Conservation (phyloP, 2,797 vertebrate genomes). For the Leptodactylus fallax region DNA sequence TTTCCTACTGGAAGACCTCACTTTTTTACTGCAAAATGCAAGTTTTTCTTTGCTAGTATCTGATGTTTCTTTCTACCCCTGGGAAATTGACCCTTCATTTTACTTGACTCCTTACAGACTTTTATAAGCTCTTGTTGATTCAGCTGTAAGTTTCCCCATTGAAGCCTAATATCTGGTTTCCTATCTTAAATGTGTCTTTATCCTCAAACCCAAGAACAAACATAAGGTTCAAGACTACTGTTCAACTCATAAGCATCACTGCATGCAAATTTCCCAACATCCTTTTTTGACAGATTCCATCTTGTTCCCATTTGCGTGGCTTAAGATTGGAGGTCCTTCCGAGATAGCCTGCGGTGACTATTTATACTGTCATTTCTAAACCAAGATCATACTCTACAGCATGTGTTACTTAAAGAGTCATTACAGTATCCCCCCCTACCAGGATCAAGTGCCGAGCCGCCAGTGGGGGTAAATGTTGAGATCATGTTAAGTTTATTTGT, state of each 20-base stretch:
- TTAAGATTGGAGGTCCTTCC: not conserved
- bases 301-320: slow-evolving; percentile 26
- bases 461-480: slow-evolving; percentile 17
- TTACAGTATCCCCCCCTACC: slow-evolving; percentile 31
- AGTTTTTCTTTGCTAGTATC: not conserved
- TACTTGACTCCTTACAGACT: not conserved
- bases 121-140: slow-evolving; percentile 36
- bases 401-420: slow-evolving; percentile 24
- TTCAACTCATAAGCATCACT: not conserved
- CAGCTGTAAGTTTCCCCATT: slow-evolving; percentile 35
- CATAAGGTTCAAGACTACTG: not conserved
- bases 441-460: slow-evolving; percentile 40
- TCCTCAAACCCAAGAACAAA: not conserved
- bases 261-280: not conserved
- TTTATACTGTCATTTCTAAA: not conserved
- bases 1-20: not conserved
- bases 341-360: not conserved
- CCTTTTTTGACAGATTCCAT: not conserved
- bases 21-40: not conserved
- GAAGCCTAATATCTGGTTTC: slow-evolving; percentile 38
- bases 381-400: not conserved
- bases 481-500: slow-evolving; percentile 39
- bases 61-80: not conserved
- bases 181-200: slow-evolving; percentile 4
- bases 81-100: not conserved